Conservation (phyloP, 2,888 invertebrate species). For the Nephrotoma flavescens region DNA sequence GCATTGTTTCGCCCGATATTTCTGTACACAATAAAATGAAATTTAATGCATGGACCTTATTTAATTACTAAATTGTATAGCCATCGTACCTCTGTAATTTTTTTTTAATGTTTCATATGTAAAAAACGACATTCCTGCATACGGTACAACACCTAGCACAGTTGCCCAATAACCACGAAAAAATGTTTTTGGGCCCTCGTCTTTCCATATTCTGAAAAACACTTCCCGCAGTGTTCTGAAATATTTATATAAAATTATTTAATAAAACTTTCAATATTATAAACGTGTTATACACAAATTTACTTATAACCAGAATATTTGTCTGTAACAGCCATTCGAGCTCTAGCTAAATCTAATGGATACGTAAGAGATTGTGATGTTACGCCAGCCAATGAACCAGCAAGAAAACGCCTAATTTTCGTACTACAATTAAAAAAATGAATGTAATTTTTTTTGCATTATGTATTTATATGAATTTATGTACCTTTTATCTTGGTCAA, state of each 20-base stretch:
- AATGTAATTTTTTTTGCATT: neutral
- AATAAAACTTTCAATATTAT: neutral
- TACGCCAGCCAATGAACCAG: conserved; percentile 90
- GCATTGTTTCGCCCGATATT: conserved; percentile 32
- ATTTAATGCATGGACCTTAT: neutral
- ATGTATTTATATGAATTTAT: conserved; percentile 8
- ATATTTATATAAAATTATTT: neutral
- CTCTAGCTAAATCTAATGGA: conserved; percentile 91
- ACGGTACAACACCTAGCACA: conserved; percentile 85
- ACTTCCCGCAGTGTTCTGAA: conserved; percentile 37
- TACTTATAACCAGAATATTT: conserved; percentile 55
- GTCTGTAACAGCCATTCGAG: conserved; percentile 90
- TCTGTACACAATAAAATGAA: conserved; percentile 19
- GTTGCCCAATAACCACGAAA: conserved; percentile 85
- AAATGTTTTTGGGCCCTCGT: conserved; percentile 63
- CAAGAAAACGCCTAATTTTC: conserved; percentile 43
- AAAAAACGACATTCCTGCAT: conserved; percentile 94
- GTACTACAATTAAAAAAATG: conserved; percentile 20
- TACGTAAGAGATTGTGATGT: conserved; percentile 91
- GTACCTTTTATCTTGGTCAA: conserved; percentile 47
- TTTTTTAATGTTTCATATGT: conserved; percentile 91
- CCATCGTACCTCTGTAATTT: conserved; percentile 46
- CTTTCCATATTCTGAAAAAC: conserved; percentile 51
- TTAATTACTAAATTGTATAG: neutral
- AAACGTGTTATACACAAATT: neutral